phyloP scores from a whole-genome alignment of 2,888 invertebrate species.

The Stenichneumon culpator region DNA sequence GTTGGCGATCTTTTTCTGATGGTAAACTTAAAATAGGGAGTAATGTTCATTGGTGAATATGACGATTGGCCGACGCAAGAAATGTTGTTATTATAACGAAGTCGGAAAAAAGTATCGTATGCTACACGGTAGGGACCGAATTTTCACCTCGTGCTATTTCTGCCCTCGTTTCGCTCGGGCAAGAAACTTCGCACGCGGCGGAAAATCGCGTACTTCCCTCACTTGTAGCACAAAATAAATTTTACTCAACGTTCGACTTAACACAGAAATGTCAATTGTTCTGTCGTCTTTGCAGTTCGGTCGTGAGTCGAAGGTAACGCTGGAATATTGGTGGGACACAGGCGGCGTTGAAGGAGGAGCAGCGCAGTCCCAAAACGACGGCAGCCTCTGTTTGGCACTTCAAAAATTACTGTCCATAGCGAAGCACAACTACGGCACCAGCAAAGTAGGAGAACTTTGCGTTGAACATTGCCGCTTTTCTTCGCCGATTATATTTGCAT shows the following conservation, averaged over 20 bases:
- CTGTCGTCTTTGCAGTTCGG: constrained; percentile 87
- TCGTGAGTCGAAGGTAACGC: constrained; percentile 90
- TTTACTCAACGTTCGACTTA: constrained; percentile 2
- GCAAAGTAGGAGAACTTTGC: constrained; percentile 79
- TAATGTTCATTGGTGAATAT: no score
- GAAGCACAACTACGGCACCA: constrained; percentile 84
- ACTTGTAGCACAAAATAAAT: no score
- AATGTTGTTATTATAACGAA: no score
- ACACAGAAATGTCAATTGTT: constrained; percentile 27
- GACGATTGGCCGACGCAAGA: no score
- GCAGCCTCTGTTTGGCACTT: constrained; percentile 80
- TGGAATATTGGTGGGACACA: constrained; percentile 93
- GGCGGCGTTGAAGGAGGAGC: constrained; percentile 47
- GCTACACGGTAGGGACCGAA: no score
- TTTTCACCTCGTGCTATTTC: no score
- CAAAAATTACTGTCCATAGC: constrained; percentile 85
- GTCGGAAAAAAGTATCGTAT: no score
- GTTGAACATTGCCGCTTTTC: background rate
- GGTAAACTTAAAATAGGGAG: constrained; percentile 80
- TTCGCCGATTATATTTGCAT: background rate
- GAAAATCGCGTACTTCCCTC: no score
- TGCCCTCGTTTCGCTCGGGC: no score
- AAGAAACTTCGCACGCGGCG: no score
- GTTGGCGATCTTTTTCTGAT: constrained; percentile 96
- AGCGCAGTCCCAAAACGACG: constrained; percentile 71